Base-by-base conservation (phyloP, 1,140 invertebrate genomes). In the Phenacoccus solenopsis region DNA sequence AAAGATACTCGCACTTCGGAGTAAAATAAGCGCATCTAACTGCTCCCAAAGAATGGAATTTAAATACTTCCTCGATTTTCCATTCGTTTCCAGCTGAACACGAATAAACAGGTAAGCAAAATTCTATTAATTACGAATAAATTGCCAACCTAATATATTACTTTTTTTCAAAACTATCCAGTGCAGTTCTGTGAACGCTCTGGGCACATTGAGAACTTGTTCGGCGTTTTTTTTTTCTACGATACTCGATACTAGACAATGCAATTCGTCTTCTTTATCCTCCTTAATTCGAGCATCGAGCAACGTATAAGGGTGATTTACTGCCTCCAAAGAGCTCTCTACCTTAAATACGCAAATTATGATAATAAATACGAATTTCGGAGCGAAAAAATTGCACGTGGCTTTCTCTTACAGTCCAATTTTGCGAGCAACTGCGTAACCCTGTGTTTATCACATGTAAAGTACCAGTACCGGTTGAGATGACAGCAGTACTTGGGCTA, bases 141-240 rank as follows among this genome's bases (percentile, higher is more conserved):
- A 64, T n/a, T n/a, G n/a, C n/a, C 20, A 49, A 56, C n/a, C n/a
- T 25, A 22, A 10, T 70, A 28, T 9, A 64, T 13, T 56, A 61
- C 49, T 70, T 70, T 25, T 70, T 24, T 57, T 32, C 56, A 28
- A 64, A 2, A n/a, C 56, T 28, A 59, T 28, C 56, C 35, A 70
- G 22, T 25, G 57, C 24, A 27, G 13, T 28, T 24, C 56, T 7
- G 24, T 24, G 21, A n/a, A 28, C 3, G 49, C 57, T 70, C n/a
- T 59, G 12, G 56, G 24, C 12, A 28, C 20, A 4, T 35, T 69
- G 49, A n/a, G 25, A 24, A n/a, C 32, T 21, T 13, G 25, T 30
- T 64, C 59, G 22, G 21, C 59, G 25, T 64, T 20, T 27, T 24
- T 64, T 61, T 13, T 25, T 28, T 69, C 20, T 2, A n/a, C 38